These are phyloP conservation scores for Tiphia femorata DNA, from an alignment of 2,888 invertebrate species.

Conservation along the genomic window DNA sequence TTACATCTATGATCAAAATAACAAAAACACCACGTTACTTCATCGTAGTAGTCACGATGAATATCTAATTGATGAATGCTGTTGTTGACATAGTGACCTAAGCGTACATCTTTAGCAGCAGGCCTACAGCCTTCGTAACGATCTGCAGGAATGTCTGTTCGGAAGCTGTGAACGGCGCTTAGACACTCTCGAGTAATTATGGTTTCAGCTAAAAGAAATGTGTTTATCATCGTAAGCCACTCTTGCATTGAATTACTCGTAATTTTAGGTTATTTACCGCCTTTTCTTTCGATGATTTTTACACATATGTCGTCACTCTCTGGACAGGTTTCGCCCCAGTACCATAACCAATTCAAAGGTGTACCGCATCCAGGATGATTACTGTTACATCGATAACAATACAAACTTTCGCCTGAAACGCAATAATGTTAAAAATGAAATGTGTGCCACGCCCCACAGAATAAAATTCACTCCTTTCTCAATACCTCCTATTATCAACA, in stretches of 20 bases:
- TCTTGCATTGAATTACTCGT: slow-evolving; percentile 18
- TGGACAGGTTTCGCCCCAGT: slow-evolving; percentile 85
- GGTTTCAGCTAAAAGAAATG: slow-evolving; percentile 75
- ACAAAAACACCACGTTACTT: slow-evolving; percentile 90
- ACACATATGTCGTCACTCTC: slow-evolving; percentile 90
- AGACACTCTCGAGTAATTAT: slow-evolving; percentile 88
- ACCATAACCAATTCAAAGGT: slow-evolving; percentile 84
- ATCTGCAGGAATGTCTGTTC: slow-evolving; percentile 91
- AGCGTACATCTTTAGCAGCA: slow-evolving; percentile 81
- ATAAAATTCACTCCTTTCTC: too few relatives aligned
- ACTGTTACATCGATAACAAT: slow-evolving; percentile 91
- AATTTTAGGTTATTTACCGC: too few relatives aligned
- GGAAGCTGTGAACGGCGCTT: slow-evolving; percentile 81
- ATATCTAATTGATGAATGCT: slow-evolving; percentile 87
- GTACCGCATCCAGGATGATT: slow-evolving; percentile 90
- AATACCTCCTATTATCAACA: too few relatives aligned
- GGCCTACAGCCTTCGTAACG: slow-evolving; percentile 91
- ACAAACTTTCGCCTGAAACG: slow-evolving; percentile 75
- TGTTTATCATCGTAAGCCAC: background rate
- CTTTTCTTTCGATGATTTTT: slow-evolving; percentile 88
- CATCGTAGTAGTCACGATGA: slow-evolving; percentile 84
- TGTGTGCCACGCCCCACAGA: too few relatives aligned
- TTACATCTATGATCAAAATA: slow-evolving; percentile 93
- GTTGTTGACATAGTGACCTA: slow-evolving; percentile 91
- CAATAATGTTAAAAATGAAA: slow-evolving; percentile 16